Base-by-base conservation (phyloP, 2,113 vertebrate genomes). In the Scortum barcoo region DNA sequence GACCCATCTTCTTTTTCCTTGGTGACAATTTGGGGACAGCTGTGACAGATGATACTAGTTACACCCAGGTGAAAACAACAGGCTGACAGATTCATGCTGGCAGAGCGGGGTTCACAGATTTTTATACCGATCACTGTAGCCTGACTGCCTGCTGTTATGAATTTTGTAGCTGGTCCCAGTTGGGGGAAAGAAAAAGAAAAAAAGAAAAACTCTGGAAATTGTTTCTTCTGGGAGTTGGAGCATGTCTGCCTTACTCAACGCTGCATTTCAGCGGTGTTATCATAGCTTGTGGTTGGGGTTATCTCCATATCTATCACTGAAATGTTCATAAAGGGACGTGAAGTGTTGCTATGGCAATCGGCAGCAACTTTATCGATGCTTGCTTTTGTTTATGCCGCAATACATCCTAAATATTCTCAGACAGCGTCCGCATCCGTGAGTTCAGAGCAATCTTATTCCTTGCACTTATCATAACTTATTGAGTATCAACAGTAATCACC, bases 61-160 rank as follows among this genome's bases (percentile, higher is more conserved):
- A 80, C 46, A 83, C 61, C 53, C 87, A 86, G 89, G 86, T 88
- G 84, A 73, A 85, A 89, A 86, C 89, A 93, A 81, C 80, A 78
- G 80, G 72, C 71, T 82, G 87, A 78, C 84, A 84, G 77, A 90
- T 88, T 84, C 68, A 22, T 72, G 68, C 70, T 63, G 88, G 75
- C 67, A 30, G 72, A 62, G 69, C 22, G 28, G 28, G 77, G 54
- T 57, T 50, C 74, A n/a, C 13, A 57, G 36, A 56, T 72, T 48
- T n/a, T 51, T 40, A 69, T 63, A 42, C 44, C 60, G 6, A 56
- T 80, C 81, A 51, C 60, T 57, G 60, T 26, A 72, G 24, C 80
- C 60, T 11, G 44, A 69, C 13, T 78, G 7, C 38, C 67, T 67
- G 79, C 73, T 71, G 71, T 50, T 50, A 46, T 20, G 61, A 58